Conservation (phyloP, 2,113 vertebrate species). For the Phocoena phocoena region DNA sequence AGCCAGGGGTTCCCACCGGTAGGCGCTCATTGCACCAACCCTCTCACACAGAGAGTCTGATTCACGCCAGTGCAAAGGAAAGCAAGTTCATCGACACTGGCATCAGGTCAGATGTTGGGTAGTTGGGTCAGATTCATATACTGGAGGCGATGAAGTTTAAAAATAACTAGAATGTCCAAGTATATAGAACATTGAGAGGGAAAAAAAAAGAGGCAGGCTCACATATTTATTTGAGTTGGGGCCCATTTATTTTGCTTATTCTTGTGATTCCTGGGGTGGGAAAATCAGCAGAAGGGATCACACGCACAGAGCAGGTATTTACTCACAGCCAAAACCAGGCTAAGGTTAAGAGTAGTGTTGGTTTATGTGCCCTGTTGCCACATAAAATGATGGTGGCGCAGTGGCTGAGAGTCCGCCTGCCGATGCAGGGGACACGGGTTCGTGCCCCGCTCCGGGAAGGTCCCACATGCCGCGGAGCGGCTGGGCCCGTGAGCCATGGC, state of each 20-base stretch:
- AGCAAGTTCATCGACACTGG: rapidly evolving
- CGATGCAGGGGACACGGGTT: no score
- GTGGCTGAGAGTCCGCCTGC: no score
- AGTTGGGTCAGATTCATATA: conserved; percentile 31
- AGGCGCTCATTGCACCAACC: conserved; percentile 63
- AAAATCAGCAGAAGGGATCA: background rate
- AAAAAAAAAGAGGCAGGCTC: background rate
- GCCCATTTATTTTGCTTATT: background rate
- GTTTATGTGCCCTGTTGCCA: background rate
- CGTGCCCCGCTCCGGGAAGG: no score
- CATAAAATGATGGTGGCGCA: no score
- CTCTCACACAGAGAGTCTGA: conserved; percentile 32
- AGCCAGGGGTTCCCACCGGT: conserved; percentile 70
- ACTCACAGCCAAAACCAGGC: background rate
- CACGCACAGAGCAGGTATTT: background rate
- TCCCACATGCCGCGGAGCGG: no score
- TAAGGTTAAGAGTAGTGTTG: background rate
- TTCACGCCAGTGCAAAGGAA: conserved; percentile 22
- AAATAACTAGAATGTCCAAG: conserved; percentile 58
- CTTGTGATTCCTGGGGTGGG: background rate
- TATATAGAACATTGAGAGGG: conserved; percentile 12
- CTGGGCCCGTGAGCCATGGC: no score
- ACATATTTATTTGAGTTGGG: background rate
- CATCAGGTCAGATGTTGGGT: background rate
- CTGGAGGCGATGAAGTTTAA: background rate